These are phyloP conservation scores for Taeniopygia guttata DNA, from an alignment of 2,797 vertebrate genomes.

Conservation along the genomic window DNA sequence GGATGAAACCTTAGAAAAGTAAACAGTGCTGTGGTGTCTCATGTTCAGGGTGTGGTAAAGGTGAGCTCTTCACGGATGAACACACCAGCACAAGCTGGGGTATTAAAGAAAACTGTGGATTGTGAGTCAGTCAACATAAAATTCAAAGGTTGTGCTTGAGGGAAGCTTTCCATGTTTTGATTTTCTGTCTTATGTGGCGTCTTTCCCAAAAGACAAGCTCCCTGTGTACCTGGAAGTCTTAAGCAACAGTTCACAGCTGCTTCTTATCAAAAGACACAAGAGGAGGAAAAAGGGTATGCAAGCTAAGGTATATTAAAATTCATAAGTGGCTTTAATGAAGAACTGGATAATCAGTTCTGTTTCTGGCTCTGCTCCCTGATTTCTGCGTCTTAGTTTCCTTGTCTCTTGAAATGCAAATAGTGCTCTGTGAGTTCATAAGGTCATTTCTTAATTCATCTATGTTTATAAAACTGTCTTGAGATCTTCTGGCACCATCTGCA, in stretches of 20 bases:
- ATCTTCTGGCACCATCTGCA: slow-evolving; percentile 49
- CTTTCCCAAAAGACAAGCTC: slow-evolving; percentile 4
- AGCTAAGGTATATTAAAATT: slow-evolving; percentile 25
- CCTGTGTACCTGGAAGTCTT: slow-evolving; percentile 16
- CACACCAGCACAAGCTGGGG: neutral
- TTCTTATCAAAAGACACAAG: neutral
- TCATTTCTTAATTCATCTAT: slow-evolving; percentile 53
- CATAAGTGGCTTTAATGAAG: slow-evolving; percentile 17
- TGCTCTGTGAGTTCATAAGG: slow-evolving; percentile 40
- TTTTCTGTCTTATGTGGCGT: neutral
- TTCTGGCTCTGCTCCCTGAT: slow-evolving; percentile 38
- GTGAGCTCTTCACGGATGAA: neutral
- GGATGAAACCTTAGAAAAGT: neutral
- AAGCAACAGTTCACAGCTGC: slow-evolving; percentile 8
- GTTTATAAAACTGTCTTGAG: slow-evolving; percentile 59
- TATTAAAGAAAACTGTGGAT: neutral
- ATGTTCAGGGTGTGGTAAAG: neutral
- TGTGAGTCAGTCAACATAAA: neutral
- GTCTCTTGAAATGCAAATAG: slow-evolving; percentile 57
- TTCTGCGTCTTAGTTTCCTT: slow-evolving; percentile 35
- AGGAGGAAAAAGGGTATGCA: neutral
- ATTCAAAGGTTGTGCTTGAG: slow-evolving; percentile 24
- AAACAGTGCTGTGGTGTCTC: neutral
- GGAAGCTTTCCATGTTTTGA: neutral
- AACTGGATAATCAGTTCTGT: slow-evolving; percentile 41